phyloP scores from a whole-genome alignment of 2,113 vertebrate genomes.

The Syngnathus typhle region DNA sequence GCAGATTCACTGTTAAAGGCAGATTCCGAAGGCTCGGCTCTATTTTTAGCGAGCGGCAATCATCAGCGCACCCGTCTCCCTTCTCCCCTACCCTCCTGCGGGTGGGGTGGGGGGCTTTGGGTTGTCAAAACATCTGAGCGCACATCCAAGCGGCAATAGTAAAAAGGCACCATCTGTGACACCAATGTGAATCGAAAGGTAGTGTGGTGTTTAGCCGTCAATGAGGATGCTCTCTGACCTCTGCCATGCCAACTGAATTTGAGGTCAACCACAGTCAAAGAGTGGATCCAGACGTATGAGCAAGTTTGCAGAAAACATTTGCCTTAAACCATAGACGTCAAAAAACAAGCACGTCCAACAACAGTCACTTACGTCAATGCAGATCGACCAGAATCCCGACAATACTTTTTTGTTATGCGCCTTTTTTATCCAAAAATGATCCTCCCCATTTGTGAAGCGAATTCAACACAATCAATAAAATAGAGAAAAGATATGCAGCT shows the following conservation, averaged over 20 bases:
- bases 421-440: background rate
- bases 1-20: constrained; percentile 56
- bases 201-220: constrained; percentile 25
- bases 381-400: background rate
- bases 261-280: constrained; percentile 16
- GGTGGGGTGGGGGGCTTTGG: too few species aligned
- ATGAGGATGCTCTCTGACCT: constrained; percentile 5
- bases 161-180: constrained; percentile 40
- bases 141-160: constrained; percentile 37
- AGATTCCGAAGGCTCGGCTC: constrained; percentile 51
- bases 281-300: constrained; percentile 15
- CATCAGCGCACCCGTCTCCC: constrained; percentile 30
- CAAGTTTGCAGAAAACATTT: background rate
- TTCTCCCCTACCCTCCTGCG: constrained; percentile 16
- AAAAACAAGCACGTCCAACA: background rate
- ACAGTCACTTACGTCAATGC: background rate
- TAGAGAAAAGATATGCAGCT: background rate
- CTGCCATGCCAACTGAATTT: constrained; percentile 21
- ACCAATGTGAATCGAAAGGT: constrained; percentile 34
- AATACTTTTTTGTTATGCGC: background rate
- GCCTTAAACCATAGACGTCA: background rate
- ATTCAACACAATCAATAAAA: background rate
- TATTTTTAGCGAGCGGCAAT: constrained; percentile 61
- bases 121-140: constrained; percentile 16
- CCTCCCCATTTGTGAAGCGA: background rate